Evolutionary conservation across 2,113 vertebrate species (phyloP).

Genomic region (Centropus unirufus): DNA sequence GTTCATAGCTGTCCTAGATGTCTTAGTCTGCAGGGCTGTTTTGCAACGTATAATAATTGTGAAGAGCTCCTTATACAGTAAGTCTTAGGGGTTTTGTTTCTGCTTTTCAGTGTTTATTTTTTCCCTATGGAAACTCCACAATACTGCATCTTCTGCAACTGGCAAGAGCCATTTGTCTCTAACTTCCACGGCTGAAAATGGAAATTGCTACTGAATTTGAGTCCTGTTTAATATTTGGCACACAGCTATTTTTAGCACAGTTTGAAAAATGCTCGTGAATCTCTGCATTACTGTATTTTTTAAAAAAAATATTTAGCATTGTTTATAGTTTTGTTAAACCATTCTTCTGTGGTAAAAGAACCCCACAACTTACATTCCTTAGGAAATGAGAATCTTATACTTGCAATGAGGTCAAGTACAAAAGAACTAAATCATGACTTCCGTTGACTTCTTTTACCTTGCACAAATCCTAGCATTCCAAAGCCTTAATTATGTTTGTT

Average conservation of each 20-base stretch:
- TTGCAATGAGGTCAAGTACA: background rate
- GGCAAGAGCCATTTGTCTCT: background rate
- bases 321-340: background rate
- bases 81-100: background rate
- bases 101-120: background rate
- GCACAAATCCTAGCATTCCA: background rate
- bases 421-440: background rate
- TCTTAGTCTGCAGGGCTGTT: background rate
- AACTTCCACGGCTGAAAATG: background rate
- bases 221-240: background rate
- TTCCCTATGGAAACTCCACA: background rate
- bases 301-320: background rate
- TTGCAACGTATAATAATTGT: background rate
- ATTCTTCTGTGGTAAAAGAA: background rate
- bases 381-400: conserved; percentile 3
- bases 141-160: background rate
- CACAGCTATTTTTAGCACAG: background rate
- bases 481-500: background rate
- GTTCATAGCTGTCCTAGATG: background rate
- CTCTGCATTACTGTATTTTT: background rate
- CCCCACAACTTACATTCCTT: conserved; percentile 11
- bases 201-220: background rate
- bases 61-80: background rate
- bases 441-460: background rate
- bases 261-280: background rate